Conservation (phyloP, 2,797 vertebrate genomes). For the Cuniculus paca region DNA sequence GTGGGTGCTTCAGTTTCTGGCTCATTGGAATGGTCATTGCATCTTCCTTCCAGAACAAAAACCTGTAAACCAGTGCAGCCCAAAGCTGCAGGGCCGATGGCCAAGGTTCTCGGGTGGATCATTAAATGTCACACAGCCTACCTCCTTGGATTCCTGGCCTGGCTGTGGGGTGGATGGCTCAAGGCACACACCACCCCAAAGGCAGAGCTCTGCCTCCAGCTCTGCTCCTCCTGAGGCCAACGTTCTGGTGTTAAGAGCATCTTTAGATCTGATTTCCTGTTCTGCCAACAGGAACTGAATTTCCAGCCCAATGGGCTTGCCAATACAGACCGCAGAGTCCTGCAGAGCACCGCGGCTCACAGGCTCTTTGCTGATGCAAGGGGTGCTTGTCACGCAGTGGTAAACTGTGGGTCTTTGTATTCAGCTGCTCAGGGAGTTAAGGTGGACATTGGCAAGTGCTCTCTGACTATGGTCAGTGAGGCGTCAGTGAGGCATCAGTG, state of each 20-base stretch:
- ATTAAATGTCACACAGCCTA: rapidly evolving
- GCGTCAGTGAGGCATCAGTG: too few relatives aligned
- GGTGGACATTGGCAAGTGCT: neutral
- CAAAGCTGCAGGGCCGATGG: neutral
- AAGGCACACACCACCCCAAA: neutral
- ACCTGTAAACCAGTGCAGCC: neutral
- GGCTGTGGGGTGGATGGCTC: neutral
- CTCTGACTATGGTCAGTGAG: neutral
- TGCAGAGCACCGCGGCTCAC: rapidly evolving
- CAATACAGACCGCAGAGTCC: neutral
- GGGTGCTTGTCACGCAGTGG: neutral
- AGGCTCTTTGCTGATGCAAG: neutral
- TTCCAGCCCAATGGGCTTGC: neutral
- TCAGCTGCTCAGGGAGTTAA: neutral
- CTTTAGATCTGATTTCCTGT: neutral
- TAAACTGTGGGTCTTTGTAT: neutral
- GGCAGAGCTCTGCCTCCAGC: neutral
- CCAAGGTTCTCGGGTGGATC: rapidly evolving
- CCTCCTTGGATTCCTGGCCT: neutral
- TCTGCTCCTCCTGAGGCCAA: neutral
- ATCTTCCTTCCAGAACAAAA: neutral
- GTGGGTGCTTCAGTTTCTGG: neutral
- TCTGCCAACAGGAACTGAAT: neutral
- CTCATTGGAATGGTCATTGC: neutral
- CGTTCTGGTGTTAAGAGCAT: neutral